Conservation (phyloP, 2,888 invertebrate species). For the Neoitamus cyanurus region DNA sequence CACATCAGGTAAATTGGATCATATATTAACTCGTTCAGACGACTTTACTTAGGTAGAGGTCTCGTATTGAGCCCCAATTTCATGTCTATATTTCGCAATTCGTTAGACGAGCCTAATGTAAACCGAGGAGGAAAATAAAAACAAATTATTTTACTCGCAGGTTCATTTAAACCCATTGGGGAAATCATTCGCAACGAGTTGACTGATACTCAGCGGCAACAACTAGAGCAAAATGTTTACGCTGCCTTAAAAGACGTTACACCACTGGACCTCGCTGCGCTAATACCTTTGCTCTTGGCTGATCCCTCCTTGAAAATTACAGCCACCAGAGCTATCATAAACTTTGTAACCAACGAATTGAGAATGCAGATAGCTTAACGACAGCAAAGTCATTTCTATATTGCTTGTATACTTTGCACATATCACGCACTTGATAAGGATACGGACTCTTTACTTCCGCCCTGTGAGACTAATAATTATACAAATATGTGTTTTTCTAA, state of each 20-base stretch:
- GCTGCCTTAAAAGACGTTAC: constrained; percentile 60
- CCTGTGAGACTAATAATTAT: background rate
- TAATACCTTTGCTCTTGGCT: constrained; percentile 61
- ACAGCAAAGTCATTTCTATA: constrained; percentile 55
- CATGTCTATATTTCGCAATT: no score
- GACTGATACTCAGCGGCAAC: constrained; percentile 59
- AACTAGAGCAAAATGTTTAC: constrained; percentile 59
- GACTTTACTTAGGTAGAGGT: no score
- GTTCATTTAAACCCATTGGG: constrained; percentile 61
- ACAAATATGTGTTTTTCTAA: background rate
- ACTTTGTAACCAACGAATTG: constrained; percentile 62
- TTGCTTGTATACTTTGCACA: background rate
- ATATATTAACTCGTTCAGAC: no score
- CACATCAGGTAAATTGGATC: constrained; percentile 58
- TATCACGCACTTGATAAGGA: background rate
- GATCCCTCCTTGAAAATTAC: constrained; percentile 60
- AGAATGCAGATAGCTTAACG: constrained; percentile 60
- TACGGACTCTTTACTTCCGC: background rate
- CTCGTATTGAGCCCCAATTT: no score
- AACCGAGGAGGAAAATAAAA: background rate
- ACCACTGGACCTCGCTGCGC: constrained; percentile 59
- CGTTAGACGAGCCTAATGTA: background rate
- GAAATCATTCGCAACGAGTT: constrained; percentile 64
- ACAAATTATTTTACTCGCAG: constrained; percentile 57
- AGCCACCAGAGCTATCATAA: constrained; percentile 59